These are phyloP conservation scores for Promerops cafer DNA, from an alignment of 2,113 vertebrate species.

Conservation along the genomic window DNA sequence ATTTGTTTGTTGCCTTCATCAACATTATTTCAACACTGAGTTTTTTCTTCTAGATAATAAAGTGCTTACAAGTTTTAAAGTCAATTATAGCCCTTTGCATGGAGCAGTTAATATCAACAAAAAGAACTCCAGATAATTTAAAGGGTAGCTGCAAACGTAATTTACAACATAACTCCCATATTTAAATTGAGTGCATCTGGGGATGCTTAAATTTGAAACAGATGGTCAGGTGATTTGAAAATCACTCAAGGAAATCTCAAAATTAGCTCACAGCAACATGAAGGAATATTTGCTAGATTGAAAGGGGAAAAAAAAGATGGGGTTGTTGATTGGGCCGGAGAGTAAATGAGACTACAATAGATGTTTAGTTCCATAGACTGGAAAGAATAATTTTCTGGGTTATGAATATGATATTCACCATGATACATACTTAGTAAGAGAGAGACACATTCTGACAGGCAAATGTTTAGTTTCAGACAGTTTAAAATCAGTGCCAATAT, in stretches of 20 bases:
- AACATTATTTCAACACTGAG: not conserved
- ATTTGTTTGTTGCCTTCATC: not conserved
- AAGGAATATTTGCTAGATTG: not conserved
- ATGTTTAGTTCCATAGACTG: not conserved
- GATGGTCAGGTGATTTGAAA: conserved; percentile 59
- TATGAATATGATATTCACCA: conserved; percentile 20
- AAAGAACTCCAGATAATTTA: not conserved
- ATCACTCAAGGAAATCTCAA: conserved; percentile 27
- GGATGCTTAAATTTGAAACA: conserved; percentile 36
- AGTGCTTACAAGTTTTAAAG: conserved; percentile 8
- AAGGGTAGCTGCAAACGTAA: not conserved
- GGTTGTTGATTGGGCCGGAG: not conserved
- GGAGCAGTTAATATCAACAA: not conserved
- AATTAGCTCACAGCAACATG: not conserved
- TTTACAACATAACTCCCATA: not conserved
- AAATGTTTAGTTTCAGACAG: conserved; percentile 7
- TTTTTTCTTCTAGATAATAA: conserved; percentile 9
- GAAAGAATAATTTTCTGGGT: not conserved
- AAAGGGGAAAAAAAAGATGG: not conserved
- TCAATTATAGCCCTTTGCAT: not conserved
- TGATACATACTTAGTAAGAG: conserved; percentile 1
- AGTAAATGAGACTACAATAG: conserved; percentile 22
- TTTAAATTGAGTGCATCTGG: not conserved
- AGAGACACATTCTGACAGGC: conserved; percentile 33
- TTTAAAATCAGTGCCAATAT: conserved; percentile 53